Evolutionary conservation across 2,113 vertebrate genomes (phyloP).

Genomic region (Lasiurus borealis): DNA sequence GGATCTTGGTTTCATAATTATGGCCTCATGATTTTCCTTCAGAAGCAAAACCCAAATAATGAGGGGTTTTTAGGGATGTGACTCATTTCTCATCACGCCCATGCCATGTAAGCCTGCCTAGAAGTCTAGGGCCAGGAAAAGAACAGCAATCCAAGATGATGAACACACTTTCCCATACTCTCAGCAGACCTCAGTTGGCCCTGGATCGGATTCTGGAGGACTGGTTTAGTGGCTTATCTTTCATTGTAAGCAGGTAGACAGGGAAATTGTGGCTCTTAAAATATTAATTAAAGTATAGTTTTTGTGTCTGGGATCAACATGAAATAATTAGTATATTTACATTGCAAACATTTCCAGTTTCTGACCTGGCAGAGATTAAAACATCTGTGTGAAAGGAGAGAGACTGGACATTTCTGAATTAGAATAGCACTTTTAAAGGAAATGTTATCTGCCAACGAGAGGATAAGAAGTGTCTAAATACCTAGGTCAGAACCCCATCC

Average conservation of each 20-base stretch:
- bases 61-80: background rate
- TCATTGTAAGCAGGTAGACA: background rate
- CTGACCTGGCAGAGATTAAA: background rate
- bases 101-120: background rate
- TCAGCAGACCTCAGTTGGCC: background rate
- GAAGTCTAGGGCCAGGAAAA: constrained; percentile 11
- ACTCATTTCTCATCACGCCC: background rate
- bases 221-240: background rate
- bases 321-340: constrained; percentile 48
- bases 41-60: constrained; percentile 44
- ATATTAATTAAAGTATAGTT: constrained; percentile 48
- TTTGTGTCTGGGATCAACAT: background rate
- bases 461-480: background rate
- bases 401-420: background rate
- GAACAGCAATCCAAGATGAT: background rate
- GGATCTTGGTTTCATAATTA: background rate
- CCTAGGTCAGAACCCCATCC: background rate
- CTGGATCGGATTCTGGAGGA: background rate
- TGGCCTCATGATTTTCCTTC: background rate
- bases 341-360: constrained; percentile 40
- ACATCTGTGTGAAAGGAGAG: constrained; percentile 26
- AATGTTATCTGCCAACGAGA: background rate
- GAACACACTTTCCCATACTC: background rate
- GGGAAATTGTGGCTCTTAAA: constrained; percentile 25
- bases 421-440: background rate